Base-by-base conservation (phyloP, 2,113 vertebrate species). In the Lamprologus sp. region DNA sequence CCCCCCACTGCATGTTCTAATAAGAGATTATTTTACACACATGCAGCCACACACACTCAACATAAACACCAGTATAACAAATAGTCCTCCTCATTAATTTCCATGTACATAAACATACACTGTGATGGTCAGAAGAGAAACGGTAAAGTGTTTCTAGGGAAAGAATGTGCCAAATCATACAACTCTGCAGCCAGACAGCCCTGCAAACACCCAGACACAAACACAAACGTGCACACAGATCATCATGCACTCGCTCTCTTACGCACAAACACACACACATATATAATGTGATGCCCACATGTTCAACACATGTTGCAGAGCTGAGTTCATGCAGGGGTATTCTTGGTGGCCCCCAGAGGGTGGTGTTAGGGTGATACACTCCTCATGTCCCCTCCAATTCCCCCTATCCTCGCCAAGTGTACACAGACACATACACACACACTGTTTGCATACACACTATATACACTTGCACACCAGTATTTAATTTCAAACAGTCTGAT, bases 291-390 rank as follows among this genome's bases (percentile, higher is more conserved):
- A 93, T 90, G 88, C 35, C 88, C 94, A 95, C 94, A 94, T 95
- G 94, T 89, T 94, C 68, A 93, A 92, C 95, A 96, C 90, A 94
- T 96, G 95, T 94, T 90, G 83, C 84, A 81, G 87, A 83, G 63
- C 23, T 79, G 90, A 91, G 93, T 95, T 94, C 91, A 95, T 75
- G 87, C 89, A 90, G 84, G 88, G 90, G 91, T 92, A 87, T 84
- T 91, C n/a, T 92, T 12, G 87, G 77, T 91, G 89, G 86, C 82
- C 88, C 87, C 89, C 31, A 87, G 42, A 94, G 92, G 91, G 89
- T 88, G 89, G 77, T 83, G 85, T 81, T 47, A 85, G 17, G 53
- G 53, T 84, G 90, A 93, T 92, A 58, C 55, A 63, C 86, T 81
- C 49, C 79, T 84, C 73, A 85, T 84, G 87, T 84, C 84, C 85